These are phyloP conservation scores for Bicyclus anynana DNA, from an alignment of 1,140 invertebrate species.

Conservation along the genomic window DNA sequence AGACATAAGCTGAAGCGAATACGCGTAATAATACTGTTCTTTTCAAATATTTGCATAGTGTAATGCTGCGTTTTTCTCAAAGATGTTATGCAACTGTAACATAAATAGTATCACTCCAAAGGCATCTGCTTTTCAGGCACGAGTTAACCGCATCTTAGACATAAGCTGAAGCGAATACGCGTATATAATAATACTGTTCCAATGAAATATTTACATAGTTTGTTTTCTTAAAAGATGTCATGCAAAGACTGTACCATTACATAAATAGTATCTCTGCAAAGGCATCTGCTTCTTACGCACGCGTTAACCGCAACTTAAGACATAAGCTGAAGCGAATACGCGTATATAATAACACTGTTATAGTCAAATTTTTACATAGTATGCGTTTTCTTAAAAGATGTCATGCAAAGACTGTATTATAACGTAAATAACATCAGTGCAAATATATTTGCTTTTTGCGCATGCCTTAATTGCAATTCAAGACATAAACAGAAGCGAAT, in stretches of 20 bases:
- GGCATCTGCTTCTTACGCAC: slow-evolving; percentile 24
- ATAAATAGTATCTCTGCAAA: slow-evolving; percentile 17
- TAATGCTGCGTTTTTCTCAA: no score
- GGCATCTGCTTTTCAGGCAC: slow-evolving; percentile 22
- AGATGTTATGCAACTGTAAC: neutral
- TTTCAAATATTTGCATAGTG: no score
- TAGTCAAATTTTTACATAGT: no score
- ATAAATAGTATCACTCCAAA: slow-evolving; percentile 17
- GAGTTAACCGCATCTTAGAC: neutral
- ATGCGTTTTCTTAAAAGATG: no score
- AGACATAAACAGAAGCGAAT: neutral
- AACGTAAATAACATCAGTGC: slow-evolving; percentile 18
- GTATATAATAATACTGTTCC: no score
- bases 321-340: neutral
- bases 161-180: neutral
- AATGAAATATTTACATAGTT: no score
- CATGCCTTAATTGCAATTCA: neutral
- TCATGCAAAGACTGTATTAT: neutral
- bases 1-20: neutral
- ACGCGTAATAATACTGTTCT: no score
- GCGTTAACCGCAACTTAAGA: neutral
- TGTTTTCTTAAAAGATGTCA: neutral
- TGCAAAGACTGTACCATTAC: neutral
- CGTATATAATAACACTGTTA: no score
- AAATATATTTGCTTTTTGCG: slow-evolving; percentile 21